Evolutionary conservation across 2,888 invertebrate genomes (phyloP).

Genomic region (Exocentrus adspersus): DNA sequence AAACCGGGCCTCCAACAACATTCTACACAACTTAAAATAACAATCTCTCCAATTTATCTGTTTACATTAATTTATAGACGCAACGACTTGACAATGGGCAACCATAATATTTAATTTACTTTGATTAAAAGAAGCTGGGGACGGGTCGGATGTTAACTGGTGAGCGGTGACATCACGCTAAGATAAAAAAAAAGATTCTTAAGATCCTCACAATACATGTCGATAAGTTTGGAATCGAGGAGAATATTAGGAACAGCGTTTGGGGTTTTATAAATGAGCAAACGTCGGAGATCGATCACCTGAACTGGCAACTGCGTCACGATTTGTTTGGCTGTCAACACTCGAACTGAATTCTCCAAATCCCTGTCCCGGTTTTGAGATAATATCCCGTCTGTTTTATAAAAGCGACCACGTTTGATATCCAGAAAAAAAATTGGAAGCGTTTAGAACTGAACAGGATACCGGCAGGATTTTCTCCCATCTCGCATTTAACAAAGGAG

Average conservation of each 20-base stretch:
- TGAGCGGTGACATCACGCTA: slow-evolving; percentile 13
- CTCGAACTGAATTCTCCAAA: slow-evolving; percentile 52
- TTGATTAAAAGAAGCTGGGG: slow-evolving; percentile 26
- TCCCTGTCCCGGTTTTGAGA: slow-evolving; percentile 46
- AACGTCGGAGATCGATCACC: slow-evolving; percentile 50
- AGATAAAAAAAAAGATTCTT: slow-evolving; percentile 3
- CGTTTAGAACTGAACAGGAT: too few species aligned
- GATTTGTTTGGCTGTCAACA: slow-evolving; percentile 56
- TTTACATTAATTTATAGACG: slow-evolving; percentile 25
- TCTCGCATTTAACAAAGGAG: too few species aligned
- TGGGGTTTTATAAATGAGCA: slow-evolving; percentile 23
- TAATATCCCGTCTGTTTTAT: slow-evolving; percentile 29
- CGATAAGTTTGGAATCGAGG: too few species aligned
- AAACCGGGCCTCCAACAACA: background rate
- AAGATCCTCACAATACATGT: background rate
- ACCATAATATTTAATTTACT: slow-evolving; percentile 26
- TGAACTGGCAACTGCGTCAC: slow-evolving; percentile 48
- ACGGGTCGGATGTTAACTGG: slow-evolving; percentile 29
- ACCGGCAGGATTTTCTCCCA: too few species aligned
- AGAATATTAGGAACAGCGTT: slow-evolving; percentile 14
- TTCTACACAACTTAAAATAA: background rate
- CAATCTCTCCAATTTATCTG: slow-evolving; percentile 27
- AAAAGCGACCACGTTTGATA: too few species aligned
- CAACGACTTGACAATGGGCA: slow-evolving; percentile 28
- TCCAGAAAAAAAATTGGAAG: too few species aligned